A percentile compares a stretch with the other conserved stretches of the same genome.
These are phyloP conservation scores for Greenwoodochromis staneri DNA, from an alignment of 2,113 vertebrate genomes.

Conservation along the genomic window DNA sequence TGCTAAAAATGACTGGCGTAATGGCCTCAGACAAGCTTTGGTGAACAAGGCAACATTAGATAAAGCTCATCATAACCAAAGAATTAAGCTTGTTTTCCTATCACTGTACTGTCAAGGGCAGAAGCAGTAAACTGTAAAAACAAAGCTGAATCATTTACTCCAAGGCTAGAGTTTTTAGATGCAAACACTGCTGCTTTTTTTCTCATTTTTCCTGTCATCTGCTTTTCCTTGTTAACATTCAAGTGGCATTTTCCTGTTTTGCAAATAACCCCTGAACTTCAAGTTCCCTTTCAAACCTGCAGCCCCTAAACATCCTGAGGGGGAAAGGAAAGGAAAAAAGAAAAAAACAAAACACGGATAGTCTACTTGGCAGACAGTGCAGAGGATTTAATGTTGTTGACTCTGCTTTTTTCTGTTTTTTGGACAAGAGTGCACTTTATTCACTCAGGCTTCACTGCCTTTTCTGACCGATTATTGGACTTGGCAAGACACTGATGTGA, in stretches of 20 bases:
- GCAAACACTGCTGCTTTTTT: neutral
- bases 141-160: neutral
- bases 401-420: slow-evolving; percentile 6
- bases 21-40: neutral
- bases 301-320: slow-evolving; percentile 9
- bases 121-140: neutral
- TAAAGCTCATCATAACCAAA: neutral
- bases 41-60: neutral
- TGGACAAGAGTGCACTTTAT: neutral
- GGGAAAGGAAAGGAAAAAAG: neutral
- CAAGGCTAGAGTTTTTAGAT: neutral
- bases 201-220: neutral
- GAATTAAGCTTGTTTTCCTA: neutral
- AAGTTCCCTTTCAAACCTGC: slow-evolving; percentile 23
- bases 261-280: slow-evolving; percentile 25
- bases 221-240: slow-evolving; percentile 5
- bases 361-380: slow-evolving; percentile 11
- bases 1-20: neutral
- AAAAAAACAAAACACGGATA: neutral
- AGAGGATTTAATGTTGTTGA: slow-evolving; percentile 36
- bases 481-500: neutral
- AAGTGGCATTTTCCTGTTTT: slow-evolving; percentile 48
- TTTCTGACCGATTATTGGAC: slow-evolving; percentile 11
- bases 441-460: slow-evolving; percentile 5
- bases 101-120: neutral